phyloP scores from a whole-genome alignment of 2,888 invertebrate species.

The Onthophagus sagittarius region DNA sequence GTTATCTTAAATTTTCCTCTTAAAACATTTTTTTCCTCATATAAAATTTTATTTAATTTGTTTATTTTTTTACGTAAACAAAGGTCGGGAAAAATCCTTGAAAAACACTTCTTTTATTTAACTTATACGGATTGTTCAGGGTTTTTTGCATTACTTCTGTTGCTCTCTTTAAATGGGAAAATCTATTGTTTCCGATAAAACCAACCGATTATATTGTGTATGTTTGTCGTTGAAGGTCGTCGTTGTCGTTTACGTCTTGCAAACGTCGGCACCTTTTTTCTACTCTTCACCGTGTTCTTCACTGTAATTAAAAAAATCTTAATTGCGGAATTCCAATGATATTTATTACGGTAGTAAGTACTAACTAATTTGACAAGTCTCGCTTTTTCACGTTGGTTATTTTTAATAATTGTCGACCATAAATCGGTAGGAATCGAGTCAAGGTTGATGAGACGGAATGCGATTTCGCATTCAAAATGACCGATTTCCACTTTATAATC shows the following conservation, averaged over 20 bases:
- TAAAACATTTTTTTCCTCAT: not conserved
- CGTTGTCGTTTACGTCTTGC: not conserved
- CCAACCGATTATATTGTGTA: not conserved
- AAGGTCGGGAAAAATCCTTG: not conserved
- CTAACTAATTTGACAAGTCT: not conserved
- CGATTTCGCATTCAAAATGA: not conserved
- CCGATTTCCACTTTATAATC: not conserved
- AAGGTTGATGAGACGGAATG: not conserved
- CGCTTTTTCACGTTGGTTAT: not conserved
- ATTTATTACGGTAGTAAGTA: not conserved
- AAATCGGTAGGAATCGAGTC: not conserved
- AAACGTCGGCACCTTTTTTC: too few relatives aligned
- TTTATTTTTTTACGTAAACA: not conserved
- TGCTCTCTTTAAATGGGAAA: not conserved
- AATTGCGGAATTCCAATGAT: not conserved
- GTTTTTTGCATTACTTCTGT: not conserved
- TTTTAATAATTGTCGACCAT: not conserved
- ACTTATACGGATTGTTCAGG: not conserved
- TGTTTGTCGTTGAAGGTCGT: not conserved
- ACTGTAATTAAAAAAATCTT: too few relatives aligned
- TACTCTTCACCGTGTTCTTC: too few relatives aligned
- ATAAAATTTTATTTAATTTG: not conserved
- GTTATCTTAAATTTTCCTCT: not conserved
- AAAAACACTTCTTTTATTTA: not conserved
- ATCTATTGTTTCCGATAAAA: not conserved